Evolutionary conservation across 2,113 vertebrate species (phyloP).

Genomic region (Silurus asotus): DNA sequence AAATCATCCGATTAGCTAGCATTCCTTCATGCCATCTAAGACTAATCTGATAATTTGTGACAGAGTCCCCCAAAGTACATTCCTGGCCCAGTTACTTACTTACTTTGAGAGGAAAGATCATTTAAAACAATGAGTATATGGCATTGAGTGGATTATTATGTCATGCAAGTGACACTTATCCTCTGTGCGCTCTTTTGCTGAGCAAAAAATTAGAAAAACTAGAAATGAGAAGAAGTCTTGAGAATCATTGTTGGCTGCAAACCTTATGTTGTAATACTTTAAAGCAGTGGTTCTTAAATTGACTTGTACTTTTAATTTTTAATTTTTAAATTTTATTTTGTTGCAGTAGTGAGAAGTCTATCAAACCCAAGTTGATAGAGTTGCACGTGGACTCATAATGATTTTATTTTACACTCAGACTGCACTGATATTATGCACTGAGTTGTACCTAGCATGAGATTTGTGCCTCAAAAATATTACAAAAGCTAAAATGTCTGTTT

Average conservation of each 20-base stretch:
- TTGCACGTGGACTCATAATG: background rate
- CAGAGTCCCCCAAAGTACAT: background rate
- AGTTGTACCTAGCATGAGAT: background rate
- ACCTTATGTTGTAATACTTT: background rate
- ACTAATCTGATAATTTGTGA: conserved; percentile 1
- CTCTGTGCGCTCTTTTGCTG: background rate
- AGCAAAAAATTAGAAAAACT: background rate
- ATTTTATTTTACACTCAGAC: background rate
- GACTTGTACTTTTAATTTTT: background rate
- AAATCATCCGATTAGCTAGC: conserved; percentile 19
- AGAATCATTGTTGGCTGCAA: background rate
- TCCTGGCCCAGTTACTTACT: background rate
- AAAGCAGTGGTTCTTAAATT: background rate
- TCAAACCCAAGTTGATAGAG: too few relatives aligned
- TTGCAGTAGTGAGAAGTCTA: background rate
- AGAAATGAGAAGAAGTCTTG: background rate
- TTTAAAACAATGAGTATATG: background rate
- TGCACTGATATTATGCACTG: background rate
- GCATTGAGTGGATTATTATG: conserved; percentile 15
- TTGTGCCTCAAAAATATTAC: background rate
- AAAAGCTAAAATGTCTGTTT: background rate
- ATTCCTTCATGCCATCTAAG: conserved; percentile 26
- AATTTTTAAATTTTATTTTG: background rate
- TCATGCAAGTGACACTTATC: background rate
- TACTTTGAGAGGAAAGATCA: background rate